Conservation (phyloP, 35 echinoderm and acorn worm genomes). For the Amphiura filiformis region DNA sequence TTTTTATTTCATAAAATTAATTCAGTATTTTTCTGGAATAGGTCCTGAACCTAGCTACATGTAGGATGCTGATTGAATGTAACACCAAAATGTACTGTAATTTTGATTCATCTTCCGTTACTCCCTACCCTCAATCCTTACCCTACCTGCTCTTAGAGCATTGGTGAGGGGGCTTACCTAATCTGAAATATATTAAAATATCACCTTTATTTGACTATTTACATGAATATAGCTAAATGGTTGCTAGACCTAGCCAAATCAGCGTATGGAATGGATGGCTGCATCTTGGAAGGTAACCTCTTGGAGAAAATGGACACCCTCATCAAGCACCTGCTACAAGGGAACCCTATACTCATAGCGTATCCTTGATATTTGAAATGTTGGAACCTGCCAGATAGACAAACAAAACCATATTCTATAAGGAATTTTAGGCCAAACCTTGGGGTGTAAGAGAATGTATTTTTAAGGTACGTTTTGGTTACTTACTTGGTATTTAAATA, state of each 20-base stretch:
- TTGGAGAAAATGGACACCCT: background rate
- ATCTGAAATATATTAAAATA: too few relatives aligned
- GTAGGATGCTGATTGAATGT: too few relatives aligned
- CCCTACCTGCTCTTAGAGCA: too few relatives aligned
- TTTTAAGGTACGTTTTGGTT: background rate
- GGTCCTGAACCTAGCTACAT: too few relatives aligned
- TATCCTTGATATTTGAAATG: constrained; percentile 51
- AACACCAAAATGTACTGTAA: too few relatives aligned
- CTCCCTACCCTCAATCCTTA: too few relatives aligned
- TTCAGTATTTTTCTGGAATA: background rate
- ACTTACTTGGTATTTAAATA: too few relatives aligned
- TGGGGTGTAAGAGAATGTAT: background rate
- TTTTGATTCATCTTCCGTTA: too few relatives aligned
- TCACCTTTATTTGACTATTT: too few relatives aligned
- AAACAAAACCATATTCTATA: background rate
- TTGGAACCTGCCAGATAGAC: background rate
- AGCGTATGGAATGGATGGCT: constrained; percentile 3
- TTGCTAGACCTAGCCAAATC: constrained; percentile 20
- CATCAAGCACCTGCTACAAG: constrained; percentile 26
- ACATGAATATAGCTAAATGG: constrained; percentile 42
- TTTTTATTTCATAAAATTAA: too few relatives aligned
- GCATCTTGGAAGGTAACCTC: constrained; percentile 16
- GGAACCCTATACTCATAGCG: constrained; percentile 63
- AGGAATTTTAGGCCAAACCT: background rate
- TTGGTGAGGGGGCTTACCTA: too few relatives aligned